phyloP scores from a whole-genome alignment of 1,140 invertebrate species.

The Wasmannia auropunctata region DNA sequence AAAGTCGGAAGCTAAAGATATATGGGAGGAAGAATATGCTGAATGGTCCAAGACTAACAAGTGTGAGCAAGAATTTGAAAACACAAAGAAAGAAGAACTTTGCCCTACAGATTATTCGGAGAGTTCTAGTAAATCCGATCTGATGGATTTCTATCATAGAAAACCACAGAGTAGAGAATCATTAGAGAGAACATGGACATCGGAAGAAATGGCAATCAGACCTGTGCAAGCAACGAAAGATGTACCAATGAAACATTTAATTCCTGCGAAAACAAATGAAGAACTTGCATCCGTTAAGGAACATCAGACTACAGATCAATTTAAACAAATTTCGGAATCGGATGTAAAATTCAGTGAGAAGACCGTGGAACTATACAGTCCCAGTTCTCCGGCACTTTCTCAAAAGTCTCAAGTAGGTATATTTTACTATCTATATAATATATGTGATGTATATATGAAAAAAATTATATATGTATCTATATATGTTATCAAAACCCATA shows the following conservation, averaged over 20 bases:
- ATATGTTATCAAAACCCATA: no score
- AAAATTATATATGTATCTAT: no score
- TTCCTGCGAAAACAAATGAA: conserved; percentile 24
- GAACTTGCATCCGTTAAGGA: conserved; percentile 5
- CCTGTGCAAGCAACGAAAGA: neutral
- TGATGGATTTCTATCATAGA: conserved; percentile 72
- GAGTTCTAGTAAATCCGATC: conserved; percentile 6
- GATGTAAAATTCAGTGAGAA: conserved; percentile 58
- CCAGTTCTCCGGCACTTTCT: conserved; percentile 79
- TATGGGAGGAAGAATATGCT: conserved; percentile 81
- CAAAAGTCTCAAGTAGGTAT: conserved; percentile 77
- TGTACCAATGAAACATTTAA: conserved; percentile 4
- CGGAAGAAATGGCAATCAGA: conserved; percentile 58
- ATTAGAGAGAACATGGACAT: conserved; percentile 71
- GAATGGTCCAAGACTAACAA: conserved; percentile 76
- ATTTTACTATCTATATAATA: neutral
- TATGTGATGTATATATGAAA: neutral
- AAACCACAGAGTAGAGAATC: conserved; percentile 71
- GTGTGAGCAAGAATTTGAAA: conserved; percentile 39
- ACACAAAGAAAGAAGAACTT: conserved; percentile 23
- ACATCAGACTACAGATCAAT: neutral
- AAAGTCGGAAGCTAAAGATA: conserved; percentile 75
- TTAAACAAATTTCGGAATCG: conserved; percentile 52
- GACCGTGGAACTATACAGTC: conserved; percentile 76
- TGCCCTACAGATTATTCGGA: conserved; percentile 42